These are phyloP conservation scores for Selenia dentaria DNA, from an alignment of 2,888 invertebrate genomes.

Conservation along the genomic window DNA sequence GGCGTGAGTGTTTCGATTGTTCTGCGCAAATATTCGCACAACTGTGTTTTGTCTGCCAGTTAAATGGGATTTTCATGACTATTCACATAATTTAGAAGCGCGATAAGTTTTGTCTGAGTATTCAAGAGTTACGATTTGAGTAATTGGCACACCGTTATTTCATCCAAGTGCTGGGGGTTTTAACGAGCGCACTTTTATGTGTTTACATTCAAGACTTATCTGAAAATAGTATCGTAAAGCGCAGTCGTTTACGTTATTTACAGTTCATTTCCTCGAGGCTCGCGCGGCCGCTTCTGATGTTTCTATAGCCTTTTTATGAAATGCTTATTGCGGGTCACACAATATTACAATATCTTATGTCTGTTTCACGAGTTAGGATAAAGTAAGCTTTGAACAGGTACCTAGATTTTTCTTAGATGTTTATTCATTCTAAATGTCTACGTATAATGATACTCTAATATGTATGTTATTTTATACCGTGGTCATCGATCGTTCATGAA, in stretches of 20 bases:
- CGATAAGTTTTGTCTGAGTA: slow-evolving; percentile 22
- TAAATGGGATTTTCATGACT: slow-evolving; percentile 21
- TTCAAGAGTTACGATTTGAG: slow-evolving; percentile 30
- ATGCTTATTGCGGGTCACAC: slow-evolving; percentile 20
- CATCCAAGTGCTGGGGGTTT: slow-evolving; percentile 35
- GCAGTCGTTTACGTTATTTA: slow-evolving; percentile 38
- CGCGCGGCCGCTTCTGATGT: slow-evolving; percentile 6
- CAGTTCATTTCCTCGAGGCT: slow-evolving; percentile 33
- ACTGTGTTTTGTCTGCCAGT: slow-evolving; percentile 22
- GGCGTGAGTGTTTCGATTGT: slow-evolving; percentile 11
- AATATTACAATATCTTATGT: slow-evolving; percentile 17
- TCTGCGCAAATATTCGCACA: slow-evolving; percentile 11
- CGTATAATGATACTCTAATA: too few relatives aligned
- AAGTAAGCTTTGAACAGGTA: slow-evolving; percentile 8
- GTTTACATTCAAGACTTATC: slow-evolving; percentile 44
- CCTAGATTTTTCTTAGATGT: too few relatives aligned
- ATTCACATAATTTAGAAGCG: slow-evolving; percentile 17
- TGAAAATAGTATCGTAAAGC: slow-evolving; percentile 42
- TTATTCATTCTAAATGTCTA: too few relatives aligned
- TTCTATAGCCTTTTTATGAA: slow-evolving; percentile 24
- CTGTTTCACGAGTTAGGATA: slow-evolving; percentile 14
- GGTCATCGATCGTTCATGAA: too few relatives aligned
- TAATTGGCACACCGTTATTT: slow-evolving; percentile 36
- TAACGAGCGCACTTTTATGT: slow-evolving; percentile 46
- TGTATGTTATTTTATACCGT: too few relatives aligned